These are phyloP conservation scores for Gonioctena quinquepunctata DNA, from an alignment of 1,140 invertebrate genomes.

Conservation along the genomic window DNA sequence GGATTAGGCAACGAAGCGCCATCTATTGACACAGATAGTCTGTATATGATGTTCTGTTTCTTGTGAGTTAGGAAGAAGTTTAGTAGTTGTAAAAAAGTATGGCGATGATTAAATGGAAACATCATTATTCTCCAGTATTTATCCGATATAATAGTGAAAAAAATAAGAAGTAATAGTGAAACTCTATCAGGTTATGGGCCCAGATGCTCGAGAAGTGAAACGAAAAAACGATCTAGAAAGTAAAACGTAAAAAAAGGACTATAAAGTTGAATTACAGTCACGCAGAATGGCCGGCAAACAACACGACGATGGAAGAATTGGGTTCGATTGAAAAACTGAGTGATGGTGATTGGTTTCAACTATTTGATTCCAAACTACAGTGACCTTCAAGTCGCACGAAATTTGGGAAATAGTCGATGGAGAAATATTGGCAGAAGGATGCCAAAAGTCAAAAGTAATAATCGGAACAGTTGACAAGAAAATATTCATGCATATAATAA, in stretches of 20 bases:
- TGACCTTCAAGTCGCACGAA: conserved; percentile 4
- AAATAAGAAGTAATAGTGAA: too few relatives aligned
- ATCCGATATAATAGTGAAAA: too few relatives aligned
- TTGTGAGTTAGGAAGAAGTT: too few relatives aligned
- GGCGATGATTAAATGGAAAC: too few relatives aligned
- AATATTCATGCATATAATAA: conserved; percentile 38
- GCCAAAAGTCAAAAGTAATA: conserved; percentile 32
- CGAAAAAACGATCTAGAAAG: background rate
- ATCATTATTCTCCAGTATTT: too few relatives aligned
- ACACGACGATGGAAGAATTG: background rate
- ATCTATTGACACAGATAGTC: too few relatives aligned
- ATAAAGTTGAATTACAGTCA: background rate
- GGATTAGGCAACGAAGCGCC: too few relatives aligned
- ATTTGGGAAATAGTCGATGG: conserved; percentile 12
- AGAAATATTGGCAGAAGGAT: conserved; percentile 11
- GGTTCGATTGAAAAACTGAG: background rate
- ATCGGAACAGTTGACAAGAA: conserved; percentile 32
- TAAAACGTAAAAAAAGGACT: conserved; percentile 1
- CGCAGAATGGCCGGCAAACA: background rate
- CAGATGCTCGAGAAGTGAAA: background rate
- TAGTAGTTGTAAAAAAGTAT: too few relatives aligned
- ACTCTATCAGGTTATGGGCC: conserved; percentile 28
- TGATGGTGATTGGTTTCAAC: conserved; percentile 2
- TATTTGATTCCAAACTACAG: conserved; percentile 21
- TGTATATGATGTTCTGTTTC: too few relatives aligned